Percentiles rank a stretch among this genome's conserved stretches.
Evolutionary conservation across 2,113 vertebrate species (phyloP).

Genomic region (Nyctibius bracteatus): DNA sequence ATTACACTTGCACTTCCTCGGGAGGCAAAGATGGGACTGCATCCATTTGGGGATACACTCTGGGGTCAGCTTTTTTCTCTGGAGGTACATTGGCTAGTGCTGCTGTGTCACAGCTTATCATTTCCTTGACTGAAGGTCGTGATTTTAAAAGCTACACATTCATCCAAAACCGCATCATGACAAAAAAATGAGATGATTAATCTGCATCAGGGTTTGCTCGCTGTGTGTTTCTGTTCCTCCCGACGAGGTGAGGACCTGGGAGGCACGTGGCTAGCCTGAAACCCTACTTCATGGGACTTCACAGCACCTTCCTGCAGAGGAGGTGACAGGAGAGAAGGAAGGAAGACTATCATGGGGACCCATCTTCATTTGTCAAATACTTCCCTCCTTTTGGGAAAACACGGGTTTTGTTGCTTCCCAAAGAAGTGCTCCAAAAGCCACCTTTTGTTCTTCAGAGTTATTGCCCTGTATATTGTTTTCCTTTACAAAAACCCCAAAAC

Average conservation of each 20-base stretch:
- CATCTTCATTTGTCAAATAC: neutral
- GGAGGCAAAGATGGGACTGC: neutral
- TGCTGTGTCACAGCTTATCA: neutral
- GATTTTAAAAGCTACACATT: neutral
- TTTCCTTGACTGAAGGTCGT: neutral
- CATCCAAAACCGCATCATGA: neutral
- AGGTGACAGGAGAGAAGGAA: neutral
- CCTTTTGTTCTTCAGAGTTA: neutral
- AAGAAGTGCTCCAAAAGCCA: neutral
- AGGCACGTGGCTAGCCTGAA: neutral
- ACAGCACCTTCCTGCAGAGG: neutral
- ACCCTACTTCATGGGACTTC: neutral
- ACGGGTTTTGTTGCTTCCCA: neutral
- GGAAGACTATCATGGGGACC: neutral
- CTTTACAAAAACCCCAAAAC: neutral
- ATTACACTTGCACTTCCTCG: neutral
- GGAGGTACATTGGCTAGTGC: neutral
- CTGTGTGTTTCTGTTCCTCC: neutral
- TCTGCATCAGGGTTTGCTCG: neutral
- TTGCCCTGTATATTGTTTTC: neutral
- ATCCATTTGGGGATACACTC: neutral
- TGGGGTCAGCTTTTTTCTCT: neutral
- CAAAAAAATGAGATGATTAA: neutral
- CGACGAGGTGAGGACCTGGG: fast-evolving
- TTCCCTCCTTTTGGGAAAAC: neutral